Base-by-base conservation (phyloP, 2,797 vertebrate genomes). In the Strix occidentalis region DNA sequence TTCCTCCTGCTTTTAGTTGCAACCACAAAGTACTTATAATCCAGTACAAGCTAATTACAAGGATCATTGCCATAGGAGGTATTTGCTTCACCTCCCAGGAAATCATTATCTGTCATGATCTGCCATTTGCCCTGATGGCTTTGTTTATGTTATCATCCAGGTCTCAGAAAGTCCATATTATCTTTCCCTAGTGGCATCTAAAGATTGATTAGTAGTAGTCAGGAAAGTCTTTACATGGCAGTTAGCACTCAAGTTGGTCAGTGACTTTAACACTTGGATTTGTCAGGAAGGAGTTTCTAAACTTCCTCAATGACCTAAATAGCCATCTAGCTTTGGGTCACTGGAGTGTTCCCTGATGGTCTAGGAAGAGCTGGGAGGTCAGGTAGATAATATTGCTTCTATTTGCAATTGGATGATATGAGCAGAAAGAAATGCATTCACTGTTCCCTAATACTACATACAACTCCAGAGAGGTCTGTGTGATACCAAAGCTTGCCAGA, bases 1-100 rank as follows among this genome's bases (percentile, higher is more conserved):
- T 84, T 84, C 70, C 53, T 87, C n/a, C 77, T 74, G 63, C 60
- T 93, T 84, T 69, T 88, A 68, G 57, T 51, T 82, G 41, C 75
- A 85, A 61, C 82, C 87, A 84, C 82, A 65, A 79, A 85, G 68
- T 82, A 64, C 75, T 91, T 94, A 37, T 41, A 85, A 94, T 82
- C 84, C 50, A 75, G 84, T 65, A 28, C 60, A 54, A 89, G 83
- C 51, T 92, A 75, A 94, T 96, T 95, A 88, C 3, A 4, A 60
- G 79, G 56, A 82, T 93, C 66, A 23, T 35, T 70, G 71, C 83
- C 69, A 83, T 90, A 78, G 53, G 48, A 94, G 82, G 64, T 77
- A 64, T 84, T 92, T 84, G 53, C 79, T 92, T 82, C 70, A 84
- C 71, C 89, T 88, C 90, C 39, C 69, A 80, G 92, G 88, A 96